phyloP scores from a whole-genome alignment of 2,797 vertebrate species.

The Lepus townsendii region DNA sequence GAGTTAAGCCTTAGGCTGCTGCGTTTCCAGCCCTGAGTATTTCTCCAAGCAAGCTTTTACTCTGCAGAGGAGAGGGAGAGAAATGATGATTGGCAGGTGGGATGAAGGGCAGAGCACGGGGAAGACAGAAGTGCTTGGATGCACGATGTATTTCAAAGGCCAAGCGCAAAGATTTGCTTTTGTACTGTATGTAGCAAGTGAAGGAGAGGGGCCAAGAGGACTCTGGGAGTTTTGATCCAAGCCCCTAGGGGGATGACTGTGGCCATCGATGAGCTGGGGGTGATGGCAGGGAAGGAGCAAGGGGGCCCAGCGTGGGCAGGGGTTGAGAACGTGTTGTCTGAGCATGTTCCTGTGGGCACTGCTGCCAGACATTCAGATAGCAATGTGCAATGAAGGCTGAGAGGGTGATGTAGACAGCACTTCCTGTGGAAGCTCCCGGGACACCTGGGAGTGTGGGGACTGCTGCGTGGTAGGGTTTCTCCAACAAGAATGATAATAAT shows the following conservation, averaged over 20 bases:
- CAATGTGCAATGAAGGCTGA: neutral
- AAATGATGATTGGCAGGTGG: neutral
- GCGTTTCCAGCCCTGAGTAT: constrained; percentile 1
- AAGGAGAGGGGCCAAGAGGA: neutral
- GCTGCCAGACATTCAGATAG: neutral
- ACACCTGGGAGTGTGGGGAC: neutral
- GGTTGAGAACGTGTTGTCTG: neutral
- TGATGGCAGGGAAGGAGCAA: neutral
- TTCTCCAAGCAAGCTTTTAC: neutral
- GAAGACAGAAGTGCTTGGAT: neutral
- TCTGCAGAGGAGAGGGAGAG: neutral
- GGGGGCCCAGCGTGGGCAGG: neutral
- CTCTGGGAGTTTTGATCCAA: neutral
- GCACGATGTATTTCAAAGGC: neutral
- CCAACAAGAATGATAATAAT: neutral
- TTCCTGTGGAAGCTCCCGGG: neutral
- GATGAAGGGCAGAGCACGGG: neutral
- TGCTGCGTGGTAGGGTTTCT: neutral
- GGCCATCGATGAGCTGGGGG: neutral
- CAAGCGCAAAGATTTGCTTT: neutral
- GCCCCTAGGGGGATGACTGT: rapidly evolving
- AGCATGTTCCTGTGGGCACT: neutral
- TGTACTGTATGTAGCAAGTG: neutral
- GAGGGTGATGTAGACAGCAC: neutral
- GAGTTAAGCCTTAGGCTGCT: neutral